Conservation (phyloP, 53 echinoderm and acorn worm genomes). For the Stichopus horrens region DNA sequence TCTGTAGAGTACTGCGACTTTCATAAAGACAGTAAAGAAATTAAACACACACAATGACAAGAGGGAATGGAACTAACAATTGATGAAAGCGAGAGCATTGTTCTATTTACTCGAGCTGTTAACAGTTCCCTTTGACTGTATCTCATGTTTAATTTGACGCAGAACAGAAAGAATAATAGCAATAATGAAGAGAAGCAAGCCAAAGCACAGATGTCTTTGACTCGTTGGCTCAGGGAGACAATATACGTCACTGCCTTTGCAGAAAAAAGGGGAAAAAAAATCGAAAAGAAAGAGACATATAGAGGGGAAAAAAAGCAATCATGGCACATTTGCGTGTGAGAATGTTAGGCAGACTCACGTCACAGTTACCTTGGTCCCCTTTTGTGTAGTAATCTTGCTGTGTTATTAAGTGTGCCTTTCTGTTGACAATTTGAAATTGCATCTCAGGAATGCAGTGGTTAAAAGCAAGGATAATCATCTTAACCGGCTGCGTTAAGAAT, state of each 20-base stretch:
- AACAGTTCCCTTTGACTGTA: too few relatives aligned
- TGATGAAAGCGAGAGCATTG: too few relatives aligned
- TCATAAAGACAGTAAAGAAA: too few relatives aligned
- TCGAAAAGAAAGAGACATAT: neutral
- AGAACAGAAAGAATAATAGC: too few relatives aligned
- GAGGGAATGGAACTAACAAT: too few relatives aligned
- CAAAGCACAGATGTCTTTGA: slow-evolving; percentile 19
- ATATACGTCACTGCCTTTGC: slow-evolving; percentile 17
- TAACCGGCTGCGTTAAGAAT: slow-evolving; percentile 1
- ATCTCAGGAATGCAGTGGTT: slow-evolving; percentile 29
- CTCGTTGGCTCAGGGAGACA: slow-evolving; percentile 24
- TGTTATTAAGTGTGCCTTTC: slow-evolving; percentile 28
- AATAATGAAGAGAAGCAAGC: neutral
- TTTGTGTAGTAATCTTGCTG: slow-evolving; percentile 36
- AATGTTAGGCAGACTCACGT: slow-evolving; percentile 24
- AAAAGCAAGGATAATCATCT: slow-evolving; percentile 25
- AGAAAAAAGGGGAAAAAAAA: neutral
- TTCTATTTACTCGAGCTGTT: too few relatives aligned
- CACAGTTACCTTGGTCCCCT: slow-evolving; percentile 45
- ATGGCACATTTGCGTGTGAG: slow-evolving; percentile 31
- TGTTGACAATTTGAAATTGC: slow-evolving; percentile 39
- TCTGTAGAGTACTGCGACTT: too few relatives aligned
- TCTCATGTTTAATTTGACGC: too few relatives aligned
- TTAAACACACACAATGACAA: too few relatives aligned
- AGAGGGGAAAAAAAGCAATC: slow-evolving; percentile 4